Evolutionary conservation across 1,140 invertebrate genomes (phyloP).

Genomic region (Akabosia matsudoensis): DNA sequence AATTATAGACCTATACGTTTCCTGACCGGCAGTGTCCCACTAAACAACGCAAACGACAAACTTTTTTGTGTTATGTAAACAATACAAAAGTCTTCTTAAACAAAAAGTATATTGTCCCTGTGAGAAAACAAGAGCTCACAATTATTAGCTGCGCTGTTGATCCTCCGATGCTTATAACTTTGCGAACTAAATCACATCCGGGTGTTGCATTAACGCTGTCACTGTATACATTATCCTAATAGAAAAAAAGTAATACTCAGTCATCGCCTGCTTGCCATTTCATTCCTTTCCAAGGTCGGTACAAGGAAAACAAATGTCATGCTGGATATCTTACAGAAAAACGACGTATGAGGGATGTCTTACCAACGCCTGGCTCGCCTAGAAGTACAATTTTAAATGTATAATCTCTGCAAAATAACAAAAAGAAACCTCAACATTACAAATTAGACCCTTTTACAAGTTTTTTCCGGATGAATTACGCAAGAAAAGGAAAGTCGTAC

Average conservation of each 20-base stretch:
- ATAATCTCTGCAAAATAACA: conserved; percentile 32
- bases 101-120: not conserved
- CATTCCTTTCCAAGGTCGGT: not conserved
- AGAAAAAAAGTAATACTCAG: too few relatives aligned
- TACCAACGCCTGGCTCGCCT: conserved; percentile 44
- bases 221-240: conserved; percentile 12
- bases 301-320: not conserved
- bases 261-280: too few relatives aligned
- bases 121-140: too few relatives aligned
- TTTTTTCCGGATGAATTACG: too few relatives aligned
- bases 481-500: not conserved
- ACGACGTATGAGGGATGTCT: conserved; percentile 40
- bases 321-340: conserved; percentile 36
- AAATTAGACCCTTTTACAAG: too few relatives aligned
- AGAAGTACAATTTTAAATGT: conserved; percentile 46
- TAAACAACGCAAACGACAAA: conserved; percentile 13
- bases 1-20: conserved; percentile 79
- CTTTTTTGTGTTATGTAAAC: not conserved
- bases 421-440: not conserved
- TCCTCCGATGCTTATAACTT: conserved; percentile 15
- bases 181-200: conserved; percentile 13
- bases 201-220: conserved; percentile 6
- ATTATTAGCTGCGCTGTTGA: conserved; percentile 2
- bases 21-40: conserved; percentile 62
- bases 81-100: too few relatives aligned